A percentile compares a stretch with the other conserved stretches of the same genome.
Conservation (phyloP, 2,888 invertebrate genomes). For the Hedya salicella region DNA sequence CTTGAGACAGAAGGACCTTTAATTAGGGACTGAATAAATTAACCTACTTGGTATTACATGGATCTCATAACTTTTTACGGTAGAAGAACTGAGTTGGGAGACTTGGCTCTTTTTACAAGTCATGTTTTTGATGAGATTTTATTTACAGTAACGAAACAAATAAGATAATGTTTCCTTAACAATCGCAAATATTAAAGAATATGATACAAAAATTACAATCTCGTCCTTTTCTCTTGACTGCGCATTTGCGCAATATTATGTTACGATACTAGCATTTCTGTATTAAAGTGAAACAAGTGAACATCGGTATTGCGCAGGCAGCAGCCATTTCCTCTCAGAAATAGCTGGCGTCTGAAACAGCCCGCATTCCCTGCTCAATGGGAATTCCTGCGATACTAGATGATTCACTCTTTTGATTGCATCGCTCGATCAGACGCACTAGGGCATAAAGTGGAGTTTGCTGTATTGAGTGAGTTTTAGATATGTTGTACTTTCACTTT, state of each 20-base stretch:
- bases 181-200: too few species aligned
- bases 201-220: background rate
- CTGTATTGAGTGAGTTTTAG: too few species aligned
- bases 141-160: too few species aligned
- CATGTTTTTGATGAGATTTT: too few species aligned
- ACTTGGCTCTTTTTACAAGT: too few species aligned
- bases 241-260: slow-evolving; percentile 3
- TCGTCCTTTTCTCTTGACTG: background rate
- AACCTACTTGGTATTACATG: too few species aligned
- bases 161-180: too few species aligned
- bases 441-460: background rate
- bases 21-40: too few species aligned
- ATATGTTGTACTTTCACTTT: too few species aligned
- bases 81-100: too few species aligned
- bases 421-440: slow-evolving; percentile 16
- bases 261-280: slow-evolving; percentile 14
- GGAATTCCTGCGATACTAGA: slow-evolving; percentile 25
- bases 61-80: too few species aligned
- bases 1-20: too few species aligned
- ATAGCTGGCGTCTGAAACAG: slow-evolving; percentile 5
- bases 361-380: slow-evolving; percentile 5
- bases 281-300: slow-evolving; percentile 18
- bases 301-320: slow-evolving; percentile 12
- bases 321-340: slow-evolving; percentile 34
- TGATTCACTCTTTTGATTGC: slow-evolving; percentile 21